Percentiles rank a stretch among this genome's conserved stretches.
These are phyloP conservation scores for Thereva unica DNA, from an alignment of 2,888 invertebrate genomes.

Conservation along the genomic window DNA sequence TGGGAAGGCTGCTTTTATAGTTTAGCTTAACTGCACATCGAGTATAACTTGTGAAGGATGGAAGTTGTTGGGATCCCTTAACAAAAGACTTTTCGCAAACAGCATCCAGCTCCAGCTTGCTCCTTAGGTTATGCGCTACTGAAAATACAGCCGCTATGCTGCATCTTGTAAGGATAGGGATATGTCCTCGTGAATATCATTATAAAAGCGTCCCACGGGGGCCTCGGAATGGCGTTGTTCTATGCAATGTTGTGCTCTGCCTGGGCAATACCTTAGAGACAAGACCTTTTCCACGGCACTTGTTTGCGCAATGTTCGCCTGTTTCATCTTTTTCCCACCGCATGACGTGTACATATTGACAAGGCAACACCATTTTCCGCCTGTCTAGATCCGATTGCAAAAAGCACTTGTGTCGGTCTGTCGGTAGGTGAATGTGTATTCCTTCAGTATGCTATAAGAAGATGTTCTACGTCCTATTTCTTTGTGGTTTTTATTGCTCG, in stretches of 20 bases:
- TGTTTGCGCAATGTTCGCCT: constrained; percentile 25
- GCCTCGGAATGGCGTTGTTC: too few relatives aligned
- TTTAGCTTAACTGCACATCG: constrained; percentile 18
- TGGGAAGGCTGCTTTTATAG: not conserved
- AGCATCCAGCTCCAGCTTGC: not conserved
- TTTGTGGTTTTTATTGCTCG: constrained; percentile 28
- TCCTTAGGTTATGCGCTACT: constrained; percentile 7
- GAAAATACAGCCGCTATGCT: constrained; percentile 9
- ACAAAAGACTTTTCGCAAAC: constrained; percentile 24
- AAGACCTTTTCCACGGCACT: constrained; percentile 27
- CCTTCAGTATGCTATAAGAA: not conserved
- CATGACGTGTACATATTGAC: constrained; percentile 34
- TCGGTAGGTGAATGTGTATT: constrained; percentile 1
- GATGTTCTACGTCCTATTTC: constrained; percentile 13
- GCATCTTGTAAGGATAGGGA: constrained; percentile 15
- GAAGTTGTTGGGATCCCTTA: constrained; percentile 2
- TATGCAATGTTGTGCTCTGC: constrained; percentile 19
- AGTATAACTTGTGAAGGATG: constrained; percentile 23
- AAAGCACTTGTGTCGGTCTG: constrained; percentile 16
- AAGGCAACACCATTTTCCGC: constrained; percentile 32
- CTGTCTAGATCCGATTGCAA: constrained; percentile 31
- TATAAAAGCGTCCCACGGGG: constrained; percentile 19
- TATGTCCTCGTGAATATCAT: constrained; percentile 28
- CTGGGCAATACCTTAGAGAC: constrained; percentile 32
- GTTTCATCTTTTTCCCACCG: constrained; percentile 30